Evolutionary conservation across 2,888 invertebrate genomes (phyloP).

Genomic region (Rhingia rostrata): DNA sequence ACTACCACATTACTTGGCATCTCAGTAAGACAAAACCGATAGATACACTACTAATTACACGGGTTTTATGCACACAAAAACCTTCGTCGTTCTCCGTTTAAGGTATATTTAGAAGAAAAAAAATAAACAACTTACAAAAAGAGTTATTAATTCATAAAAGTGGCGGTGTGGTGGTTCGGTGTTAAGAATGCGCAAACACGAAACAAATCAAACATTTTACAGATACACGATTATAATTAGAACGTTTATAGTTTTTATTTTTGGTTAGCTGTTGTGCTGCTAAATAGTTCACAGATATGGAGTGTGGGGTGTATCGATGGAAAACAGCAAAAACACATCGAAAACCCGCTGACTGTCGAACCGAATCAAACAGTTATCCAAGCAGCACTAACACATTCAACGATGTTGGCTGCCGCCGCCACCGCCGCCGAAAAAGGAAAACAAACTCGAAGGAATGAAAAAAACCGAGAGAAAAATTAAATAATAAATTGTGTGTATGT

Average conservation of each 20-base stretch:
- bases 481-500: slow-evolving; percentile 74
- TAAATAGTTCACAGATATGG: slow-evolving; percentile 43
- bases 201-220: slow-evolving; percentile 50
- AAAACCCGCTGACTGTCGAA: slow-evolving; percentile 71
- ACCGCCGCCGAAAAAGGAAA: slow-evolving; percentile 66
- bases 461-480: slow-evolving; percentile 69
- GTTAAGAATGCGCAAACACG: slow-evolving; percentile 32
- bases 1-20: slow-evolving; percentile 67
- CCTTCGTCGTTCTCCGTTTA: slow-evolving; percentile 34
- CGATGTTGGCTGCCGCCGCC: slow-evolving; percentile 63
- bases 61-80: slow-evolving; percentile 48
- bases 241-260: slow-evolving; percentile 24
- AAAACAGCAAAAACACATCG: slow-evolving; percentile 60
- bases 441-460: slow-evolving; percentile 71
- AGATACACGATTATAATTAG: slow-evolving; percentile 41
- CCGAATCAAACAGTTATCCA: slow-evolving; percentile 75
- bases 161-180: slow-evolving; percentile 13
- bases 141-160: slow-evolving; percentile 47
- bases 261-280: slow-evolving; percentile 22
- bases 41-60: slow-evolving; percentile 61
- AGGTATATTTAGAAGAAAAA: slow-evolving; percentile 46
- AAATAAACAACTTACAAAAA: background rate
- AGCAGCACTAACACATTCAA: slow-evolving; percentile 75
- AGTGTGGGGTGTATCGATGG: slow-evolving; percentile 47
- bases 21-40: slow-evolving; percentile 69